Percentiles rank a stretch among this genome's conserved stretches.
Conservation (phyloP, 1,140 invertebrate species). For the Drosophila mayri region DNA sequence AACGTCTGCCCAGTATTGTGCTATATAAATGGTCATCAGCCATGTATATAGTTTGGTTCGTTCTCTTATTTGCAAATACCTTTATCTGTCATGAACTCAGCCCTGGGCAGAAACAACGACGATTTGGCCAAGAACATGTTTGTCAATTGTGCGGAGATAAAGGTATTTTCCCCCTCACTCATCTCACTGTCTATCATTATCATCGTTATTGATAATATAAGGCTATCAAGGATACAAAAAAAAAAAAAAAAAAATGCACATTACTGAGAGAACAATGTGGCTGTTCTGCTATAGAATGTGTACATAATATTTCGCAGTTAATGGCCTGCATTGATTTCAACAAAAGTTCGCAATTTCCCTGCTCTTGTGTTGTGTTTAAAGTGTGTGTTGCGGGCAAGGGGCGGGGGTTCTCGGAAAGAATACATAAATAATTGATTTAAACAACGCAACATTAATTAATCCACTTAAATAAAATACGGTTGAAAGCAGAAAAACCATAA, state of each 20-base stretch:
- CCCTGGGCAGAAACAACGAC: conserved; percentile 85
- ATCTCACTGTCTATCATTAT: conserved; percentile 7
- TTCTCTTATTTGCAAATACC: conserved; percentile 50
- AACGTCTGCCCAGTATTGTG: conserved; percentile 84
- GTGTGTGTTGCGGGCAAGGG: conserved; percentile 63
- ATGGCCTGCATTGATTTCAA: conserved; percentile 50
- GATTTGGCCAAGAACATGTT: conserved; percentile 83
- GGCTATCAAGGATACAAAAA: conserved; percentile 11
- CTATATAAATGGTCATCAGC: conserved; percentile 62
- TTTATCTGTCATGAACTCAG: conserved; percentile 83
- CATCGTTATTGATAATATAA: conserved; percentile 24
- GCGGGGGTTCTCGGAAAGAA: conserved; percentile 34
- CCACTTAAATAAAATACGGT: conserved; percentile 41
- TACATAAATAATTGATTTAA: conserved; percentile 59
- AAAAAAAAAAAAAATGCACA: conserved; percentile 6
- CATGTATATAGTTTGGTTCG: conserved; percentile 55
- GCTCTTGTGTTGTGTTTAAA: conserved; percentile 45
- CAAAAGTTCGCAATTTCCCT: conserved; percentile 47
- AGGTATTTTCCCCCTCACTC: conserved; percentile 55
- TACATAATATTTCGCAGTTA: conserved; percentile 30
- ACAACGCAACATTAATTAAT: conserved; percentile 56
- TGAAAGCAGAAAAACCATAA: conserved; percentile 44
- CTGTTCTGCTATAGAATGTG: conserved; percentile 22
- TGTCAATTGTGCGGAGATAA: conserved; percentile 56
- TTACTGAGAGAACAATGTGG: conserved; percentile 21